Evolutionary conservation across 2,113 vertebrate species (phyloP), one percentile per base, ranked within the genome.

Genomic region (Cynoglossus semilaevis): DNA sequence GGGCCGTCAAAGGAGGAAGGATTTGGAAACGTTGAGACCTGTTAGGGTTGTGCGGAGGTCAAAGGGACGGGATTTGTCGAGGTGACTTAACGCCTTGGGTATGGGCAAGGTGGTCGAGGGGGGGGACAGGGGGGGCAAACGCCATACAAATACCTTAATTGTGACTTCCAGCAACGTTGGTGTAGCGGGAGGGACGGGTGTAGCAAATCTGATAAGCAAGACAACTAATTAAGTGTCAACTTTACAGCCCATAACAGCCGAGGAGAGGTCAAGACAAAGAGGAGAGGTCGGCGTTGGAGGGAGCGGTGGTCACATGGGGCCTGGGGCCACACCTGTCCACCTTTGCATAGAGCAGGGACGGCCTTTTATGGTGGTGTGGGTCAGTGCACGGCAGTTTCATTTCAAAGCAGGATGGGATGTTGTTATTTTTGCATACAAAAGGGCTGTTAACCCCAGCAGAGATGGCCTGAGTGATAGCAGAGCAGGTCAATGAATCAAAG

Each of bases 161-260:
- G 38, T 60, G 55, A 65, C 59, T 48, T 55, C 42, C 42, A 14
- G 41, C 67, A 44, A 59, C 56, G 58, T 17, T 54, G 41, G 12
- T 2, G 10, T 60, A 47, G 61, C 42, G 55, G 61, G 67, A n/a
- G 63, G 53, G 14, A 52, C 17, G 61, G 70, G 63, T 14, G 58
- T 37, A 17, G 38, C 10, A 42, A 61, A 70, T 29, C 47, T 77
- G 70, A 79, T 79, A 79, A 82, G 63, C 55, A 59, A 22, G 47
- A 57, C 46, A 58, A 43, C 52, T 68, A 67, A 56, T 70, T 67
- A 66, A 52, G 53, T 62, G 79, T 85, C 79, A 53, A 35, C 67
- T 84, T 82, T 86, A 87, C 70, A 17, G 65, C 73, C 62, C 22
- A 13, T 14, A 82, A 84, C 73, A 89, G 68, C 85, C 73, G 70